Conservation (phyloP, 1,140 invertebrate species). For the Drosophila prosaltans region DNA sequence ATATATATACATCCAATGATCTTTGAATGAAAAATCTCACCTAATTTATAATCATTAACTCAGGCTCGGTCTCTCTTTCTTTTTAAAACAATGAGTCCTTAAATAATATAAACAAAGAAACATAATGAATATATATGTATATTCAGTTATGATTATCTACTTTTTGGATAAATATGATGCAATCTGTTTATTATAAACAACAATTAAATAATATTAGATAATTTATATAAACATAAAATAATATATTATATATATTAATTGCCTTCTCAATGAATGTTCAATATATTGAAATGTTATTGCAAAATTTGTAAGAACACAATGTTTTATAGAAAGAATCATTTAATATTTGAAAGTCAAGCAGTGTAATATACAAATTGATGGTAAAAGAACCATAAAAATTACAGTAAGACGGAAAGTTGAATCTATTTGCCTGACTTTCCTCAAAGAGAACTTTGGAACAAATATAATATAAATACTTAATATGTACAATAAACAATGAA, state of each 20-base stretch:
- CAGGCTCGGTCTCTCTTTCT: conserved; percentile 46
- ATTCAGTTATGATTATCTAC: background rate
- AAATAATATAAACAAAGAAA: background rate
- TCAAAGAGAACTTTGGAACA: too few species aligned
- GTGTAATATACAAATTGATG: background rate
- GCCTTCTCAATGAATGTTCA: background rate
- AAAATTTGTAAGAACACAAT: conserved; percentile 3
- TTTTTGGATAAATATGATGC: too few species aligned
- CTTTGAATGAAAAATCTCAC: conserved; percentile 32
- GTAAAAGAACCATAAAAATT: too few species aligned
- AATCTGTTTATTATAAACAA: background rate
- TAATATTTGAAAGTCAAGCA: background rate
- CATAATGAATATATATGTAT: background rate
- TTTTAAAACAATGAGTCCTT: conserved; percentile 3
- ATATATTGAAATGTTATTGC: background rate
- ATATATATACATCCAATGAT: background rate
- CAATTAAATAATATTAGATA: conserved; percentile 2
- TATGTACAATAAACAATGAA: too few species aligned
- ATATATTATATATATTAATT: conserved; percentile 4
- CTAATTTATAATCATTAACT: conserved; percentile 34
- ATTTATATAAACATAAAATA: background rate
- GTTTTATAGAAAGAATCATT: background rate
- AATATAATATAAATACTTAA: too few species aligned
- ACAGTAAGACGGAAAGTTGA: too few species aligned
- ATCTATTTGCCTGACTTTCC: too few species aligned